These are phyloP conservation scores for Aporophyla lueneburgensis DNA, from an alignment of 2,888 invertebrate genomes.

Conservation along the genomic window DNA sequence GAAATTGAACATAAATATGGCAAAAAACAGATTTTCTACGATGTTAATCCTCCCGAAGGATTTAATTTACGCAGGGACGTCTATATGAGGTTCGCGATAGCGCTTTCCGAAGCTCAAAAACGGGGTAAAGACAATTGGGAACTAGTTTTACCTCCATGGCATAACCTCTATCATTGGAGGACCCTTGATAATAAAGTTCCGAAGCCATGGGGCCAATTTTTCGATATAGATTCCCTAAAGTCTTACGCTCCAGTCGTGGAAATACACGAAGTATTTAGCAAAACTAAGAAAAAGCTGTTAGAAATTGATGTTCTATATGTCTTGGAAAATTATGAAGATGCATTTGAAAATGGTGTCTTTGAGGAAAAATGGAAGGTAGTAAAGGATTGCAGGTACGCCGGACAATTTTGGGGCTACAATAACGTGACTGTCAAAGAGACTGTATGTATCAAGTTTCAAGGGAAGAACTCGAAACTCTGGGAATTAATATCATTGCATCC, in stretches of 20 bases:
- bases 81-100: constrained; percentile 97
- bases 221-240: constrained; percentile 95
- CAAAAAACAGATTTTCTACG: constrained; percentile 95
- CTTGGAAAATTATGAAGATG: constrained; percentile 96
- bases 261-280: constrained; percentile 93
- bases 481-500: constrained; percentile 89
- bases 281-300: constrained; percentile 72
- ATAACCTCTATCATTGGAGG: constrained; percentile 97
- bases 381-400: constrained; percentile 78
- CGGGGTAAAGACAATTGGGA: constrained; percentile 88
- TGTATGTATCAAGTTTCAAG: constrained; percentile 96
- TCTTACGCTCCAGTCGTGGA: constrained; percentile 96
- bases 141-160: constrained; percentile 98
- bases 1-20: constrained; percentile 15
- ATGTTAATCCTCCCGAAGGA: constrained; percentile 98
- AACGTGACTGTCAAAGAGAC: constrained; percentile 92
- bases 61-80: constrained; percentile 99
- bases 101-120: constrained; percentile 93
- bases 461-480: constrained; percentile 92
- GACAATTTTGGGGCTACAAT: constrained; percentile 93
- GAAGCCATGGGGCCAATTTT: constrained; percentile 96
- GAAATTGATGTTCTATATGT: constrained; percentile 94
- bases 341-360: constrained; percentile 95
- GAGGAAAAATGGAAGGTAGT: constrained; percentile 94
- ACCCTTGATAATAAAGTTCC: constrained; percentile 88